Percentiles rank a stretch among this genome's conserved stretches.
Conservation (phyloP, 2,113 vertebrate species). For the Chloroceryle aenea region DNA sequence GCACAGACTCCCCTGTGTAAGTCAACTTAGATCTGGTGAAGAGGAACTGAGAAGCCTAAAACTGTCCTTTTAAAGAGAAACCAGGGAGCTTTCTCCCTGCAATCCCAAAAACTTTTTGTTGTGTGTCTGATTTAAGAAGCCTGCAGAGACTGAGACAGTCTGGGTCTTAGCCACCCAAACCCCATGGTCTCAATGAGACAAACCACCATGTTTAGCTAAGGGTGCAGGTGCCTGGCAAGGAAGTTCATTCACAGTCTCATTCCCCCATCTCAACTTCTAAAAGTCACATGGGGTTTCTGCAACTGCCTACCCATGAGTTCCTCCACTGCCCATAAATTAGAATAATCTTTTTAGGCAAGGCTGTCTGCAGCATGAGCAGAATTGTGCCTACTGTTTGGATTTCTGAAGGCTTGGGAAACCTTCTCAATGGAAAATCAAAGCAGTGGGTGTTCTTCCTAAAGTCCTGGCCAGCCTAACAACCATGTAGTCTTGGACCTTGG, state of each 20-base stretch:
- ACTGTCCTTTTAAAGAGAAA: not conserved
- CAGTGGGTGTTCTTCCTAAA: not conserved
- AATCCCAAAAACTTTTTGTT: not conserved
- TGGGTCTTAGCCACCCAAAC: not conserved
- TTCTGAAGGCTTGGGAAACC: not conserved
- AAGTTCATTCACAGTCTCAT: not conserved
- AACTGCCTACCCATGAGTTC: accelerated
- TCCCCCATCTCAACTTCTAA: not conserved
- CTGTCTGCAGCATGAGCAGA: not conserved
- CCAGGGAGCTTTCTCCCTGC: not conserved
- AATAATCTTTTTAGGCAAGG: not conserved
- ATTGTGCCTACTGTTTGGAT: not conserved
- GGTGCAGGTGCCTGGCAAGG: not conserved
- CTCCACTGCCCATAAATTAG: not conserved
- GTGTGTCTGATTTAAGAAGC: not conserved
- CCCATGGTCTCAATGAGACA: not conserved
- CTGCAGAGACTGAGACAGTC: not conserved
- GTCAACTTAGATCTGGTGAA: not conserved
- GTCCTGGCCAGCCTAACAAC: not conserved
- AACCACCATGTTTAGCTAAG: not conserved
- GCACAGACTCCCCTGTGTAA: not conserved
- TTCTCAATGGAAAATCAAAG: not conserved
- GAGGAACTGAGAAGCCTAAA: not conserved
- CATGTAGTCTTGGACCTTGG: not conserved
- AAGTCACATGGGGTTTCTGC: not conserved